Percentiles rank a stretch among this genome's conserved stretches.
These are phyloP conservation scores for Chromis chromis DNA, from an alignment of 2,797 vertebrate species.

Conservation along the genomic window DNA sequence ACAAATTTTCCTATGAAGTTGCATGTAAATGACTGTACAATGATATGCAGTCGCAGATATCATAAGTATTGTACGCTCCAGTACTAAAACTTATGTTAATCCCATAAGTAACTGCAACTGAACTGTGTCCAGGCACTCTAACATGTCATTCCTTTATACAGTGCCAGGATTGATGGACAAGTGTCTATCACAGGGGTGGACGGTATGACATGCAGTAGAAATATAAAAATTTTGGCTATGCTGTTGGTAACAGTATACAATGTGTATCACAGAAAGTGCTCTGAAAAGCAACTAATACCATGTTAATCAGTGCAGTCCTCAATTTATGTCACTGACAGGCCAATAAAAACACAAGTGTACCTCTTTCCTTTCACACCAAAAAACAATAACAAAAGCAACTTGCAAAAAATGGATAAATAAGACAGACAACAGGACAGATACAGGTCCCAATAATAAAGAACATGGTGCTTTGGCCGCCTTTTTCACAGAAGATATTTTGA, in stretches of 20 bases:
- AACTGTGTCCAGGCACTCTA: conserved; percentile 22
- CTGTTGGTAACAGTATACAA: conserved; percentile 12
- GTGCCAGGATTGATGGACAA: conserved; percentile 2
- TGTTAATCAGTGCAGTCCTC: not conserved
- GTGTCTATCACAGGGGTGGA: conserved; percentile 18
- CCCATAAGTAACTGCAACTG: not conserved
- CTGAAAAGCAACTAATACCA: not conserved
- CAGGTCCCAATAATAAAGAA: not conserved
- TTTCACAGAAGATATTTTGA: not conserved
- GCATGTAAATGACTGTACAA: conserved; percentile 17
- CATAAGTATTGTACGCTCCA: not conserved
- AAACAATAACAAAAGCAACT: not conserved
- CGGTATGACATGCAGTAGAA: conserved; percentile 20
- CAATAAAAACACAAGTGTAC: not conserved
- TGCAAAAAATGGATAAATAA: not conserved
- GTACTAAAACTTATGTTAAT: conserved; percentile 1
- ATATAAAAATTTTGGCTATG: conserved; percentile 16
- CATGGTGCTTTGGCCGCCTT: not conserved
- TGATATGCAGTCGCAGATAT: conserved; percentile 20
- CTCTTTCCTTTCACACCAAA: not conserved
- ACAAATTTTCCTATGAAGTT: not conserved
- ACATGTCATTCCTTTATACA: conserved; percentile 8
- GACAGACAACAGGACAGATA: not conserved
- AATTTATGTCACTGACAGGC: not conserved
- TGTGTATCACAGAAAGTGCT: conserved; percentile 19